A percentile compares a stretch with the other conserved stretches of the same genome.
Conservation (phyloP, 1,140 invertebrate genomes). For the Drosophila ficusphila region DNA sequence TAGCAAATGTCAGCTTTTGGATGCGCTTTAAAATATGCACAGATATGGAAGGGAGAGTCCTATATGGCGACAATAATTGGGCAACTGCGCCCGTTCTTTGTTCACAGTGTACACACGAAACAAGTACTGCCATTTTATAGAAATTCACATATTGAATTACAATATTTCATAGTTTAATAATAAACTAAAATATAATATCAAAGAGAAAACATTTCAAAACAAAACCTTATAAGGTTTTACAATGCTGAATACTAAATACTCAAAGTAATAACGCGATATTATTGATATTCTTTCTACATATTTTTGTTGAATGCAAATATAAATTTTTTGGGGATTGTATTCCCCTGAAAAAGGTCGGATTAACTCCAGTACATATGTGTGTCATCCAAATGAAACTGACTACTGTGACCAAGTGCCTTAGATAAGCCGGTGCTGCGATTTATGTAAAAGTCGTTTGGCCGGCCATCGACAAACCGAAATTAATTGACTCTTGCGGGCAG, state of each 20-base stretch:
- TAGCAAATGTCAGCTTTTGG: conserved; percentile 61
- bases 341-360: not conserved
- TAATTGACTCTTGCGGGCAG: conserved; percentile 74
- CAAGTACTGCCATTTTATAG: not conserved
- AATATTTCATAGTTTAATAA: too few relatives aligned
- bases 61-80: conserved; percentile 42
- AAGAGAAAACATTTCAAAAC: too few relatives aligned
- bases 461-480: conserved; percentile 46
- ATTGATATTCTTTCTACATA: too few relatives aligned
- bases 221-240: too few relatives aligned
- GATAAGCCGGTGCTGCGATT: conserved; percentile 45
- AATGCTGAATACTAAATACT: too few relatives aligned
- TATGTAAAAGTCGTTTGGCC: conserved; percentile 47
- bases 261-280: too few relatives aligned
- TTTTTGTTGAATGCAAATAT: not conserved
- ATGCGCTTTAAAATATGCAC: conserved; percentile 49
- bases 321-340: not conserved
- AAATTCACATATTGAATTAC: too few relatives aligned
- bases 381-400: conserved; percentile 15
- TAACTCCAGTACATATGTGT: conserved; percentile 13
- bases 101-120: conserved; percentile 1
- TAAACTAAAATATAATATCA: too few relatives aligned
- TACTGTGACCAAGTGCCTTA: conserved; percentile 50
- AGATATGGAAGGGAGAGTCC: conserved; percentile 31
- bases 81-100: conserved; percentile 37